Evolutionary conservation across 2,888 invertebrate genomes (phyloP).

Genomic region (Phymatocera aterrima): DNA sequence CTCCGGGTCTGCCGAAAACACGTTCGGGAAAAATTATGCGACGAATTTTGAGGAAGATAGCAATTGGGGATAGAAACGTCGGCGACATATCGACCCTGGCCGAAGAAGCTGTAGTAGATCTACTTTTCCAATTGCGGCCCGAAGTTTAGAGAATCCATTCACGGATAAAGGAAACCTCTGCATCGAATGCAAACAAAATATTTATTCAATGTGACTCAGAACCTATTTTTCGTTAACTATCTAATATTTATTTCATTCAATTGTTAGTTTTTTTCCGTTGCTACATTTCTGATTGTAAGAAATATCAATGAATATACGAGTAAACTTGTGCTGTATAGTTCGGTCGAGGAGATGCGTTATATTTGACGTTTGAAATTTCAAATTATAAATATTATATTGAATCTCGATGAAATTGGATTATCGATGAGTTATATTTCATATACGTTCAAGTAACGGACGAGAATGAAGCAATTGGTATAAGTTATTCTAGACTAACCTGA

Average conservation of each 20-base stretch:
- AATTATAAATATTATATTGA: constrained; percentile 12
- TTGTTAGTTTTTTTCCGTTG: background rate
- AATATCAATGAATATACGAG: background rate
- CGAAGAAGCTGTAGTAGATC: constrained; percentile 91
- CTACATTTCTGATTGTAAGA: too few relatives aligned
- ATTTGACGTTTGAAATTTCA: background rate
- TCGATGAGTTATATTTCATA: background rate
- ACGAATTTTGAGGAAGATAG: constrained; percentile 94
- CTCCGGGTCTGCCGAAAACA: constrained; percentile 96
- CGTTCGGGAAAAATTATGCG: constrained; percentile 99
- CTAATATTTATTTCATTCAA: background rate
- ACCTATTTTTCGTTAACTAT: constrained; percentile 26
- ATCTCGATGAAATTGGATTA: background rate
- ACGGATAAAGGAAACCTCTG: constrained; percentile 3
- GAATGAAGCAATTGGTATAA: background rate
- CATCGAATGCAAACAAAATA: background rate
- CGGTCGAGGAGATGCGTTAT: background rate
- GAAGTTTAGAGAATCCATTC: constrained; percentile 55
- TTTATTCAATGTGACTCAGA: constrained; percentile 6
- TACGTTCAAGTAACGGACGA: background rate
- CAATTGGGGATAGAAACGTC: constrained; percentile 90
- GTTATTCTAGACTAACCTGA: background rate
- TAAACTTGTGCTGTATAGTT: background rate
- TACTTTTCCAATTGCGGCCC: constrained; percentile 86
- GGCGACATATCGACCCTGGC: constrained; percentile 97